Conservation (phyloP, 2,888 invertebrate genomes). For the Seladonia tumulorum region DNA sequence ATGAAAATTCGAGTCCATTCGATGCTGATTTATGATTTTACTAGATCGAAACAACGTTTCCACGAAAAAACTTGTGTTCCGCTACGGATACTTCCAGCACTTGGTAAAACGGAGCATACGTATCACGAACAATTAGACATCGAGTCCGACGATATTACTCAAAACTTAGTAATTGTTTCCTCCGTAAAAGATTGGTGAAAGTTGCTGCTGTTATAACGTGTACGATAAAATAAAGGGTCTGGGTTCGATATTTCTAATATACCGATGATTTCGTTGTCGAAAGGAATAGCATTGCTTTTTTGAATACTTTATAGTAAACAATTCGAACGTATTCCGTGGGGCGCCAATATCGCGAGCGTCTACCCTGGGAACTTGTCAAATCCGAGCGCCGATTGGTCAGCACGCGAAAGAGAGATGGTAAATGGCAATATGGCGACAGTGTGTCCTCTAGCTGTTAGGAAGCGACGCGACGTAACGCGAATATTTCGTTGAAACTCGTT, state of each 20-base stretch:
- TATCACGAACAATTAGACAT: neutral
- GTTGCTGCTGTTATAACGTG: neutral
- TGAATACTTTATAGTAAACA: neutral
- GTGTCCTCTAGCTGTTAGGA: constrained; percentile 72
- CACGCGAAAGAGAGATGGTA: constrained; percentile 62
- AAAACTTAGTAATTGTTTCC: constrained; percentile 4
- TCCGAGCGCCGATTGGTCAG: constrained; percentile 67
- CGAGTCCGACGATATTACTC: neutral
- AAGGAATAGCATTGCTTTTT: neutral
- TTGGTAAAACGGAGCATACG: neutral
- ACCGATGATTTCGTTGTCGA: neutral
- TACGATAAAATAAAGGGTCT: neutral
- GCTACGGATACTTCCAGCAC: neutral
- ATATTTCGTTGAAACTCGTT: constrained; percentile 39
- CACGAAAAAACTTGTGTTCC: neutral
- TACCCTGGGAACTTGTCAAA: constrained; percentile 77
- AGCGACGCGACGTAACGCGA: constrained; percentile 67
- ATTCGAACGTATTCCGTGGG: constrained; percentile 21
- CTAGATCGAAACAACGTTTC: neutral
- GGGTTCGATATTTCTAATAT: neutral
- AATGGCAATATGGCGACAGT: constrained; percentile 79
- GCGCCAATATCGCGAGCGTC: constrained; percentile 51
- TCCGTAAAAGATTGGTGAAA: neutral
- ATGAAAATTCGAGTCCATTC: constrained; percentile 8
- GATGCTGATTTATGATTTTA: neutral